Conservation (phyloP, 2,113 vertebrate species). For the chimpanzee (Pan troglodytes) region NHGRI_mPanTro3-v2.1_pri NC_072398.2:214534001-214534500, state of each 20-base stretch:
- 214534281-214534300: not conserved
- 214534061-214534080: conserved; percentile 54
- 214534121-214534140: conserved; percentile 47
- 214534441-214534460: not conserved
- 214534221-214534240: not conserved
- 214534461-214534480: not conserved
- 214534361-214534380: not conserved
- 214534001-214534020: not conserved
- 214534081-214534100: not conserved
- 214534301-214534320: not conserved
- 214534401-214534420: not conserved
- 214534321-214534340: not conserved
- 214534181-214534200: not conserved
- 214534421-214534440: not conserved
- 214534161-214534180: not conserved
- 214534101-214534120: not conserved
- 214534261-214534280: not conserved
- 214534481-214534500: not conserved
- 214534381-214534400: not conserved
- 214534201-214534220: not conserved
- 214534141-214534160: conserved; percentile 27
- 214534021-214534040: not conserved
- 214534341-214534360: not conserved
- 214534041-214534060: conserved; percentile 73
- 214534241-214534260: not conserved